Evolutionary conservation across 2,888 invertebrate species (phyloP).

Genomic region (Hypselothyrea guttata): DNA sequence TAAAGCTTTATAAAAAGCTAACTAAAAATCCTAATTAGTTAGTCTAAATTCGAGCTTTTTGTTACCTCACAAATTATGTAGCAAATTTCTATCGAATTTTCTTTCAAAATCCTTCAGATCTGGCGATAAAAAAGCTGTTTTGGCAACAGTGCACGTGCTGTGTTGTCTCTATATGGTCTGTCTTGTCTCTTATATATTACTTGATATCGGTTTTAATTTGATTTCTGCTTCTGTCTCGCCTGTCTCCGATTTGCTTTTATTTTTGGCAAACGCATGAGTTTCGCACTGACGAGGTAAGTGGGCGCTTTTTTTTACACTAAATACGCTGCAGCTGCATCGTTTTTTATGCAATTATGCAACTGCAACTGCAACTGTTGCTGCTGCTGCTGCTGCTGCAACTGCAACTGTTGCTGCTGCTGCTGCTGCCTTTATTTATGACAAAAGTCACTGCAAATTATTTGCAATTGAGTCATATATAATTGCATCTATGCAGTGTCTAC

Average conservation of each 20-base stretch:
- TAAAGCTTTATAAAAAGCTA: too few species aligned
- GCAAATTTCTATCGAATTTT: too few species aligned
- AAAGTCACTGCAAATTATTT: conserved; percentile 68
- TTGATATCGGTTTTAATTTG: not conserved
- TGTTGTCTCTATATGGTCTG: too few species aligned
- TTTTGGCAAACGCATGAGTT: conserved; percentile 3
- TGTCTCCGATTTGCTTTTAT: too few species aligned
- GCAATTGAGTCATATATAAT: conserved; percentile 62
- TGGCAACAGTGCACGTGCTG: too few species aligned
- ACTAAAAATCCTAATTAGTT: too few species aligned
- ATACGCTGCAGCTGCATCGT: conserved; percentile 50
- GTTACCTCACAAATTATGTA: too few species aligned
- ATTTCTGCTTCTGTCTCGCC: not conserved
- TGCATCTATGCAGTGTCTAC: not conserved
- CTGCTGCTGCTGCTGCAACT: conserved; percentile 51
- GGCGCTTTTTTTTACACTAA: conserved; percentile 49
- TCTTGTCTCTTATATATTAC: too few species aligned
- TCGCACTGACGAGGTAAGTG: conserved; percentile 21
- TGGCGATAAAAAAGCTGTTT: too few species aligned
- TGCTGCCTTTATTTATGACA: conserved; percentile 65
- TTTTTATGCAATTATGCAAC: conserved; percentile 41
- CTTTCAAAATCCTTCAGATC: too few species aligned
- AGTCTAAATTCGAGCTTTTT: too few species aligned
- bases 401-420: conserved; percentile 39
- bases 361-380: conserved; percentile 38